A percentile compares a stretch with the other conserved stretches of the same genome.
phyloP scores from a whole-genome alignment of 2,888 invertebrate species.

The Chloroclystis v-ata region DNA sequence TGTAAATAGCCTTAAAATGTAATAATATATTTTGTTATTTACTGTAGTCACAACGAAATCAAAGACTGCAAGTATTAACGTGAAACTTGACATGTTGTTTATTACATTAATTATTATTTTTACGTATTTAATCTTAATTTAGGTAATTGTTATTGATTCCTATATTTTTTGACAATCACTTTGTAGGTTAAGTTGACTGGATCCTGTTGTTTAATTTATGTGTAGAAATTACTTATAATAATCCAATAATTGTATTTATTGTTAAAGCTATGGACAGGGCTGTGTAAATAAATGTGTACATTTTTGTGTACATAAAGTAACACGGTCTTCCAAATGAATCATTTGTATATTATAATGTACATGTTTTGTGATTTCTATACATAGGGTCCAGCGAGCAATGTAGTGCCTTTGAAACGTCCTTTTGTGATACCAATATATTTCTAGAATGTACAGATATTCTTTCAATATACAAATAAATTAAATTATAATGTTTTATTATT shows the following conservation, averaged over 20 bases:
- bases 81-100: slow-evolving; percentile 52
- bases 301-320: slow-evolving; percentile 16
- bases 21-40: slow-evolving; percentile 44
- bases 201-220: slow-evolving; percentile 17
- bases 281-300: neutral
- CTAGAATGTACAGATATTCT: slow-evolving; percentile 74
- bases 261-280: neutral
- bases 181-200: slow-evolving; percentile 47
- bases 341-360: slow-evolving; percentile 3
- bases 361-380: slow-evolving; percentile 22
- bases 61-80: slow-evolving; percentile 72
- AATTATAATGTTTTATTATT: slow-evolving; percentile 32
- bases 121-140: slow-evolving; percentile 62
- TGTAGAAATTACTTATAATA: slow-evolving; percentile 18
- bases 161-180: slow-evolving; percentile 71
- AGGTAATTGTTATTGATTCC: slow-evolving; percentile 59
- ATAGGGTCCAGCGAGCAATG: slow-evolving; percentile 29
- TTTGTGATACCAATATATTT: slow-evolving; percentile 69
- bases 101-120: slow-evolving; percentile 45
- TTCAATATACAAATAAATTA: slow-evolving; percentile 64
- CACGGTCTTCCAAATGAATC: slow-evolving; percentile 2
- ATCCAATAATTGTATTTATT: neutral
- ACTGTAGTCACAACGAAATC: slow-evolving; percentile 77
- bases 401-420: slow-evolving; percentile 74
- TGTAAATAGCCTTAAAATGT: slow-evolving; percentile 54